Conservation (phyloP, 2,888 invertebrate genomes). For the Callyntrura guangdongensis region DNA sequence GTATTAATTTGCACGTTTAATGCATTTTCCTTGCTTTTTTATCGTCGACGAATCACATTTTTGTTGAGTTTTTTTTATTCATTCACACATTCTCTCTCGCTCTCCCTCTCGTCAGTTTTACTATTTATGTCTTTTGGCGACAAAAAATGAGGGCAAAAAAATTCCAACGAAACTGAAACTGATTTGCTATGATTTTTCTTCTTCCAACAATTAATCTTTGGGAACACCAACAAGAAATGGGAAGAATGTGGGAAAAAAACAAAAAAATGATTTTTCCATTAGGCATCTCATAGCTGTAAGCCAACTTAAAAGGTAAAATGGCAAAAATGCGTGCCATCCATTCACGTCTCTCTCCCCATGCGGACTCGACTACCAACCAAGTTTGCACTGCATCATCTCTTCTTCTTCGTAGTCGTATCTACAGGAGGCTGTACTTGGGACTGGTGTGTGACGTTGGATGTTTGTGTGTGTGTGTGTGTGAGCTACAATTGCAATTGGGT, state of each 20-base stretch:
- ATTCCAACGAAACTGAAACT: slow-evolving; percentile 31
- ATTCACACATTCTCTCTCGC: no score
- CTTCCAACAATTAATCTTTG: no score
- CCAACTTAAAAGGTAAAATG: no score
- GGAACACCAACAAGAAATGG: no score
- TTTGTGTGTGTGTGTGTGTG: slow-evolving; percentile 13
- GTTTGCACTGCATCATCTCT: no score
- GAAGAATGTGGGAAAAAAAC: slow-evolving; percentile 8
- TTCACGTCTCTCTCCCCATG: no score
- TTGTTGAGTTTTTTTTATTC: neutral
- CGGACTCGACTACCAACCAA: no score
- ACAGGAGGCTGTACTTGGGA: no score
- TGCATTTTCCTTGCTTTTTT: neutral
- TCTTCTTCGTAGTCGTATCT: no score
- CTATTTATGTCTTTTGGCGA: neutral
- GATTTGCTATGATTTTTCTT: neutral
- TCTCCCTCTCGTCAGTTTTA: neutral
- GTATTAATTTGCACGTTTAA: no score
- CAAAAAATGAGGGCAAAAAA: slow-evolving; percentile 22
- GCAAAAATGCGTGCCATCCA: no score
- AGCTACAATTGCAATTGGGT: slow-evolving; percentile 65
- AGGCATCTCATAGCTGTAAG: no score
- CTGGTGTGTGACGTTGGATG: neutral
- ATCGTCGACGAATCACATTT: neutral
- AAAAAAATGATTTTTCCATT: neutral